A percentile compares a stretch with the other conserved stretches of the same genome.
These are phyloP conservation scores for Whitmania pigra DNA, from an alignment of 1,140 invertebrate genomes.

Conservation along the genomic window DNA sequence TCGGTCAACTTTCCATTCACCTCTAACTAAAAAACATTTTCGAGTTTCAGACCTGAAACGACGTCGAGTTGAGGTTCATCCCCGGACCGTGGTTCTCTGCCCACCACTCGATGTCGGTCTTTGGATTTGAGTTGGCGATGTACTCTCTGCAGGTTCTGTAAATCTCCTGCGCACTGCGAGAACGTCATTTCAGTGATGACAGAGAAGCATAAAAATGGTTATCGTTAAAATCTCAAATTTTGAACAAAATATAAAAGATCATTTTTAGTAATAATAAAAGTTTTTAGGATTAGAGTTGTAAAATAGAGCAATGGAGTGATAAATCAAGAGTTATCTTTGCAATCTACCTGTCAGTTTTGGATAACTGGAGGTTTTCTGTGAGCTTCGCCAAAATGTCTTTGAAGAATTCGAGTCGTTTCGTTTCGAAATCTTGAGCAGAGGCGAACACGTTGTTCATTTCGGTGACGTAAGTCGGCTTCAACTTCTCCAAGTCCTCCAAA, in stretches of 20 bases:
- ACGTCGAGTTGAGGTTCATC: neutral
- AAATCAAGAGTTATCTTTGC: neutral
- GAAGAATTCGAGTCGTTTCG: slow-evolving; percentile 78
- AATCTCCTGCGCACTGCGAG: slow-evolving; percentile 3
- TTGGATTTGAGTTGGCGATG: neutral
- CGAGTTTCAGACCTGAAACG: neutral
- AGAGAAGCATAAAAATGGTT: neutral
- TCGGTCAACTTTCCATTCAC: too few relatives aligned
- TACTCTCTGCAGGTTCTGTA: slow-evolving; percentile 6
- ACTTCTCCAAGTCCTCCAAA: slow-evolving; percentile 78
- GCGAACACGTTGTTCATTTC: slow-evolving; percentile 56
- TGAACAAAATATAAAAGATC: neutral
- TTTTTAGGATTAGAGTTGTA: too few relatives aligned
- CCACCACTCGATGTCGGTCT: neutral
- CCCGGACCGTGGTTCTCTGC: neutral
- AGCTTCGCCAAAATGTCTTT: slow-evolving; percentile 70
- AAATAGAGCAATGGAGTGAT: neutral
- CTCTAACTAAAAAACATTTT: too few relatives aligned
- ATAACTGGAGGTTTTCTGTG: neutral
- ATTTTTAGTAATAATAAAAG: too few relatives aligned
- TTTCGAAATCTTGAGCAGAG: slow-evolving; percentile 89
- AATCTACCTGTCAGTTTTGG: slow-evolving; percentile 1
- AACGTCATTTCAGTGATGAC: neutral
- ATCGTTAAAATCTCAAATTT: neutral
- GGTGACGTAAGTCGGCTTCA: slow-evolving; percentile 87